Evolutionary conservation across 1,140 invertebrate genomes (phyloP), one percentile per base, ranked within the genome.

Genomic region (Panagrolaimus sp.): DNA sequence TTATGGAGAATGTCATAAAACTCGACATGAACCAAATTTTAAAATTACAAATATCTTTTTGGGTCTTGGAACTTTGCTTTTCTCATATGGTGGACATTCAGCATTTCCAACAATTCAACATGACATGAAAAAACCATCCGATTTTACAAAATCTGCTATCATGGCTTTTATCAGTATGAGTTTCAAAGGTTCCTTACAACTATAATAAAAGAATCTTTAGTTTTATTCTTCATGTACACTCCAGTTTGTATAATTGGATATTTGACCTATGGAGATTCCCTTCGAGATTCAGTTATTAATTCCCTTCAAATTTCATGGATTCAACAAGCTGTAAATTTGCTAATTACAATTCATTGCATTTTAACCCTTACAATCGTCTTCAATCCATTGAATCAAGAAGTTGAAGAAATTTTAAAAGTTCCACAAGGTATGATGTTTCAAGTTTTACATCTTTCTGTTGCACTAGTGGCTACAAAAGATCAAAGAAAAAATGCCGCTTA

Each of bases 41-140:
- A 62, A 67, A 28, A 14, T 73, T 76, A 68, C 75, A 52, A 72
- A 76, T 71, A 82, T 80, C 76, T 84, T 77, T 43, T 75, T 76
- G 38, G 80, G 84, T n/a, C 32, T 86, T 63, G 85, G 85, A 15
- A 86, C 85, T 7, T 78, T 85, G 45, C 71, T 73, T 58, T 86
- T 86, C 69, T 79, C 84, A 15, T 84, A 83, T 68, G 84, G 84
- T 14, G 85, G 85, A 12, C 84, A 85, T 69, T 76, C 85, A 3
- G 83, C 83, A 15, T 86, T 86, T 68, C 85, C 85, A 15, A 86
- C 85, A 21, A 85, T 86, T 70, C 85, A 86, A 73, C 76, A 83
- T 43, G 85, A 86, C 71, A 86, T 86, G 85, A 83, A 78, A 55
- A 73, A 82, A 26, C 84, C 84, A 15, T 62, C 66, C 9, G 76